Evolutionary conservation across 1,140 invertebrate genomes (phyloP).

Genomic region (Drosophila varians): DNA sequence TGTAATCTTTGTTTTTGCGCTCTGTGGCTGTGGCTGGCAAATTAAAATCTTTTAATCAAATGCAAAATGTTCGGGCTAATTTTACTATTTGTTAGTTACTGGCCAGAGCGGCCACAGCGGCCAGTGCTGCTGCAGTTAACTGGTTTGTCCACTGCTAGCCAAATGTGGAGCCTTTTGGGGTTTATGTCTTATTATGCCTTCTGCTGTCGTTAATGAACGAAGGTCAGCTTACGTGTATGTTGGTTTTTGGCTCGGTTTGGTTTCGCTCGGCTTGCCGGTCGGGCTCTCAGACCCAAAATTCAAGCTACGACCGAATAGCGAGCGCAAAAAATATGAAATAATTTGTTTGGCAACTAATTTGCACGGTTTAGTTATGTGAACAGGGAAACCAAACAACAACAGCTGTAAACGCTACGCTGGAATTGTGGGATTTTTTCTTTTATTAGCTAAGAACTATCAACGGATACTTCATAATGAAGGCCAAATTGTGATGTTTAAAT

Average conservation of each 20-base stretch:
- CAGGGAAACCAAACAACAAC: slow-evolving; percentile 35
- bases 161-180: slow-evolving; percentile 65
- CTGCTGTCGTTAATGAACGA: slow-evolving; percentile 72
- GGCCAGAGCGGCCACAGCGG: background rate
- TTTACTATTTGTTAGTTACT: slow-evolving; percentile 74
- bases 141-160: slow-evolving; percentile 62
- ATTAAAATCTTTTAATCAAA: slow-evolving; percentile 50
- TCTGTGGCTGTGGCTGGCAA: slow-evolving; percentile 20
- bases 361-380: slow-evolving; percentile 54
- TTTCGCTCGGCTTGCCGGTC: slow-evolving; percentile 14
- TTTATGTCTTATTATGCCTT: slow-evolving; percentile 73
- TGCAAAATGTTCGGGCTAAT: slow-evolving; percentile 66
- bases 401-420: slow-evolving; percentile 22
- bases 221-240: slow-evolving; percentile 58
- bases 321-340: slow-evolving; percentile 34
- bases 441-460: slow-evolving; percentile 22
- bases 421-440: slow-evolving; percentile 1
- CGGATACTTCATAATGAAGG: slow-evolving; percentile 29
- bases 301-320: slow-evolving; percentile 8
- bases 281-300: background rate
- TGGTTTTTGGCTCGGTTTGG: slow-evolving; percentile 26
- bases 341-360: slow-evolving; percentile 64
- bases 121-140: slow-evolving; percentile 61
- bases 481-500: too few species aligned
- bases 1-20: slow-evolving; percentile 45